These are phyloP conservation scores for Glyptemys insculpta DNA, from an alignment of 2,797 vertebrate species.

Conservation along the genomic window DNA sequence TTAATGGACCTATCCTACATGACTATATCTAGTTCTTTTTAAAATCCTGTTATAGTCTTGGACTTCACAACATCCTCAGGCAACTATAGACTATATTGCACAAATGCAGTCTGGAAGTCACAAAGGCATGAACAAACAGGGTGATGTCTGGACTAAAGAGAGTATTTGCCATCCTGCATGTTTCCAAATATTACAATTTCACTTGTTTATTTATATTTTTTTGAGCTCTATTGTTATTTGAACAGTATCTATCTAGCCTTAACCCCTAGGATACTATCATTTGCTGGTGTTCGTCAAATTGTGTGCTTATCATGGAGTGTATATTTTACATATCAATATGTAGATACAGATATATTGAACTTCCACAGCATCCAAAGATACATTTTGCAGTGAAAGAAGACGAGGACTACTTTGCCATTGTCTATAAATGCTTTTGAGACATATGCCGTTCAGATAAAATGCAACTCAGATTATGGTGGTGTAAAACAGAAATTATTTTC, in stretches of 20 bases:
- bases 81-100: neutral
- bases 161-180: neutral
- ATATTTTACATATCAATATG: neutral
- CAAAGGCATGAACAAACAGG: neutral
- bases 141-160: neutral
- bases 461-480: neutral
- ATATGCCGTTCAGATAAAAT: neutral
- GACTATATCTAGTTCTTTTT: no score
- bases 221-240: neutral
- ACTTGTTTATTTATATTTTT: neutral
- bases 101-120: neutral
- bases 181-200: neutral
- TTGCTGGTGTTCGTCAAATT: neutral
- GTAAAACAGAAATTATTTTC: neutral
- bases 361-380: neutral
- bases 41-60: no score
- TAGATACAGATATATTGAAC: neutral
- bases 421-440: neutral
- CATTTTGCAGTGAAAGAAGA: neutral
- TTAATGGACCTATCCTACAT: no score
- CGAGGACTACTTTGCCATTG: neutral
- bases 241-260: neutral
- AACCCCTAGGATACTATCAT: neutral
- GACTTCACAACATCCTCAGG: no score
- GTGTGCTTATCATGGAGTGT: neutral